Evolutionary conservation across 2,113 vertebrate genomes (phyloP).

Genomic region (Pangasianodon gigas): DNA sequence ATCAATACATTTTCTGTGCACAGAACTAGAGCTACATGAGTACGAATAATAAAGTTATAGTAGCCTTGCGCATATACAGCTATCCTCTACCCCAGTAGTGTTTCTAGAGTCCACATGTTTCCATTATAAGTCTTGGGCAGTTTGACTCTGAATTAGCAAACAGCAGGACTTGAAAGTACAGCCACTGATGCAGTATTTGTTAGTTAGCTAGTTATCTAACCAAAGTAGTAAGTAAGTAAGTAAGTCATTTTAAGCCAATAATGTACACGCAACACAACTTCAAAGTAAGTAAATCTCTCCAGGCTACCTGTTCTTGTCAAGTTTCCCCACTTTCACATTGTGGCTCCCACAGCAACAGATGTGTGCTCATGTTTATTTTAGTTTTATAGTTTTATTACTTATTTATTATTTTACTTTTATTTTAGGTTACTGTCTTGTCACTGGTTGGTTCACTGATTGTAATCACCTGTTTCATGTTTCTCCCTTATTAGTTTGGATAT

Average conservation of each 20-base stretch:
- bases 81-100: neutral
- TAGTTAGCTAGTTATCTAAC: neutral
- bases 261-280: neutral
- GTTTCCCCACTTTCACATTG: neutral
- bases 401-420: neutral
- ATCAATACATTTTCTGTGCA: neutral
- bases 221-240: neutral
- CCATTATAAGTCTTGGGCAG: neutral
- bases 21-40: neutral
- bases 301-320: neutral
- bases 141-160: neutral
- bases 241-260: too few relatives aligned
- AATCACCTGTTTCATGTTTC: neutral
- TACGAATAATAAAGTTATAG: neutral
- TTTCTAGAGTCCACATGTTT: neutral
- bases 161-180: neutral
- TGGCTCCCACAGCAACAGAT: neutral
- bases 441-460: neutral
- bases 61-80: neutral
- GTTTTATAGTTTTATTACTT: neutral
- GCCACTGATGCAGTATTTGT: neutral
- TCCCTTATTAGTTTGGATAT: neutral
- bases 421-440: neutral
- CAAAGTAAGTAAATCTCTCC: neutral
- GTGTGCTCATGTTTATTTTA: neutral